Percentiles rank a stretch among this genome's conserved stretches.
phyloP scores from a whole-genome alignment of 2,888 invertebrate genomes.

The Dysmachus trigonus region DNA sequence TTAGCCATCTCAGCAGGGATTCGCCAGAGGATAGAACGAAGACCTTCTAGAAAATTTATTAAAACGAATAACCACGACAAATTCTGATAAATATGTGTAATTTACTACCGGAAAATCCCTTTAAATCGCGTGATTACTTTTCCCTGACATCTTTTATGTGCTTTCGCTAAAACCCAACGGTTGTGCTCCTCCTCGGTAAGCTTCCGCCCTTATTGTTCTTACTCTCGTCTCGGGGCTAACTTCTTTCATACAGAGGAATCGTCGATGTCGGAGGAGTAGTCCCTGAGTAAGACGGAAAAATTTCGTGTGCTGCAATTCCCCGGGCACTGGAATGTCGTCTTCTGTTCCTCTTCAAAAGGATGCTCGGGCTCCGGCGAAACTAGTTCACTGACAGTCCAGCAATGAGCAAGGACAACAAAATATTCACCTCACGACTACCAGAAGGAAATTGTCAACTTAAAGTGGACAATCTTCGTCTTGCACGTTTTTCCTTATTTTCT shows the following conservation, averaged over 20 bases:
- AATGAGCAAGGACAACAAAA: conserved; percentile 27
- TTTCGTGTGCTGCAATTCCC: conserved; percentile 15
- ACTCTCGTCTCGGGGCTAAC: not conserved
- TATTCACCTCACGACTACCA: conserved; percentile 51
- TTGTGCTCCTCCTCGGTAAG: not conserved
- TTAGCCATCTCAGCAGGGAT: not conserved
- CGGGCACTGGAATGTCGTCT: conserved; percentile 16
- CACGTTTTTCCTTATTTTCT: conserved; percentile 12
- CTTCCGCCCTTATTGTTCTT: conserved; percentile 28
- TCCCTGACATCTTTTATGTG: conserved; percentile 30
- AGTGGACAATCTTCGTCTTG: conserved; percentile 30
- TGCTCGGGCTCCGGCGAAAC: conserved; percentile 9
- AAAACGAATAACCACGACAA: conserved; percentile 45
- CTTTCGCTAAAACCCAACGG: conserved; percentile 16
- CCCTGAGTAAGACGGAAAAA: not conserved
- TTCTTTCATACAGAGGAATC: not conserved
- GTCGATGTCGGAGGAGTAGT: not conserved
- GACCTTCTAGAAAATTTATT: conserved; percentile 39
- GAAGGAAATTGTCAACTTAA: conserved; percentile 50
- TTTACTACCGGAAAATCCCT: conserved; percentile 46
- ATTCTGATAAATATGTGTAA: conserved; percentile 46
- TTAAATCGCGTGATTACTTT: conserved; percentile 47
- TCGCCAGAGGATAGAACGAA: not conserved
- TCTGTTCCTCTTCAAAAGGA: not conserved
- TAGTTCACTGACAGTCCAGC: conserved; percentile 15